Percentiles rank a stretch among this genome's conserved stretches.
Conservation (phyloP, 2,797 vertebrate genomes). For the Periophthalmus magnuspinnatus region DNA sequence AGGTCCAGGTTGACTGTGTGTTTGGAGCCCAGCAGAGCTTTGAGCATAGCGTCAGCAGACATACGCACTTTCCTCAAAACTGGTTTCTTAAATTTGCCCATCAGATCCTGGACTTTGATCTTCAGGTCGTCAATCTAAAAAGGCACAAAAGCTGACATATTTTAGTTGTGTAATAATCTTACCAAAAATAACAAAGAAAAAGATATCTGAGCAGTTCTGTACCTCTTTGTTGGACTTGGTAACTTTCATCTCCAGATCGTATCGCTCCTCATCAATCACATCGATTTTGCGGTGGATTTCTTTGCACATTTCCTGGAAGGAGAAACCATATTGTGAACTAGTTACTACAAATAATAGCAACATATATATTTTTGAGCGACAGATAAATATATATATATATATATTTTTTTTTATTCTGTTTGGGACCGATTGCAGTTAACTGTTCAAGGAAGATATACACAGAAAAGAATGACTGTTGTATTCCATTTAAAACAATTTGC, state of each 20-base stretch:
- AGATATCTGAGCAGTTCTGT: constrained; percentile 1
- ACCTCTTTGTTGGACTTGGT: constrained; percentile 90
- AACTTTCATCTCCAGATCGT: constrained; percentile 88
- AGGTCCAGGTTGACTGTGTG: constrained; percentile 97
- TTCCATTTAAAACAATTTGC: too few relatives aligned
- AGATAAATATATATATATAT: too few relatives aligned
- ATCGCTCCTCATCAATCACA: constrained; percentile 88
- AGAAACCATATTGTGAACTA: not conserved
- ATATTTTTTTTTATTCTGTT: too few relatives aligned
- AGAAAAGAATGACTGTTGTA: too few relatives aligned
- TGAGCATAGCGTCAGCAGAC: constrained; percentile 94
- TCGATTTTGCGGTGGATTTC: constrained; percentile 90
- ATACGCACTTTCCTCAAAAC: constrained; percentile 89
- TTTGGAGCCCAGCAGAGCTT: constrained; percentile 95
- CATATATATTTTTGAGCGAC: too few relatives aligned
- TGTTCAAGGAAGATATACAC: too few relatives aligned
- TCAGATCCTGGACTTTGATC: constrained; percentile 91
- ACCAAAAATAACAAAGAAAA: not conserved
- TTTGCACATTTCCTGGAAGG: constrained; percentile 84
- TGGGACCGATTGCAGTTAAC: too few relatives aligned
- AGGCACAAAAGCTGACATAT: not conserved
- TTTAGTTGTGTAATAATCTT: not conserved
- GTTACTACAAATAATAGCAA: not conserved
- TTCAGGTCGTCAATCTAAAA: constrained; percentile 90
- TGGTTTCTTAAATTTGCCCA: constrained; percentile 91